A percentile compares a stretch with the other conserved stretches of the same genome.
phyloP scores from a whole-genome alignment of 2,113 vertebrate species.

The Trematomus loennbergii region DNA sequence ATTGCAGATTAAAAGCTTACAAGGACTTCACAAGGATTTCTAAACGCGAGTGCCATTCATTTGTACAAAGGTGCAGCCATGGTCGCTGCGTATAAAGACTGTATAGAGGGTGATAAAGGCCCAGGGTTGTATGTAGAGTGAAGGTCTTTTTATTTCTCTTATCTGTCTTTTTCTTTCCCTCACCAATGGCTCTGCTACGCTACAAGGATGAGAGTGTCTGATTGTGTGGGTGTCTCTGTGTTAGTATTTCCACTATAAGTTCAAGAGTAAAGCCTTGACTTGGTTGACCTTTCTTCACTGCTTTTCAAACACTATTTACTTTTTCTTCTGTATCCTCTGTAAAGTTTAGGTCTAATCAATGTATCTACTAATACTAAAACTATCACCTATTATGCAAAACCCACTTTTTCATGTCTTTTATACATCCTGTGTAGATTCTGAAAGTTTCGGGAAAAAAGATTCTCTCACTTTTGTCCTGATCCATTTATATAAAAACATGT shows the following conservation, averaged over 20 bases:
- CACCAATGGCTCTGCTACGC: not conserved
- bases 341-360: not conserved
- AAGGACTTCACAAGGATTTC: conserved; percentile 10
- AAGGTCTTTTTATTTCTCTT: conserved; percentile 28
- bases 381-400: too few relatives aligned
- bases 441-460: too few relatives aligned
- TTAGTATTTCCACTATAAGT: not conserved
- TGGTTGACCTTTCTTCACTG: not conserved
- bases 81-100: not conserved
- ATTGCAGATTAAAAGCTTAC: not conserved
- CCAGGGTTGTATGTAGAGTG: conserved; percentile 7
- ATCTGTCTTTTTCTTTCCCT: not conserved
- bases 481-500: too few relatives aligned
- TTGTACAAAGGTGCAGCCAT: not conserved
- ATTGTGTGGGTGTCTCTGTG: not conserved
- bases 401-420: too few relatives aligned
- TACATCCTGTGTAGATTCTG: too few relatives aligned
- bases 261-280: conserved; percentile 13
- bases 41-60: conserved; percentile 16
- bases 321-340: not conserved
- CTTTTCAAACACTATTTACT: not conserved
- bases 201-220: not conserved
- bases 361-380: not conserved
- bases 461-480: too few relatives aligned
- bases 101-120: conserved; percentile 20